Conservation (phyloP, 2,888 invertebrate genomes). For the Rhorus exstirpatorius region DNA sequence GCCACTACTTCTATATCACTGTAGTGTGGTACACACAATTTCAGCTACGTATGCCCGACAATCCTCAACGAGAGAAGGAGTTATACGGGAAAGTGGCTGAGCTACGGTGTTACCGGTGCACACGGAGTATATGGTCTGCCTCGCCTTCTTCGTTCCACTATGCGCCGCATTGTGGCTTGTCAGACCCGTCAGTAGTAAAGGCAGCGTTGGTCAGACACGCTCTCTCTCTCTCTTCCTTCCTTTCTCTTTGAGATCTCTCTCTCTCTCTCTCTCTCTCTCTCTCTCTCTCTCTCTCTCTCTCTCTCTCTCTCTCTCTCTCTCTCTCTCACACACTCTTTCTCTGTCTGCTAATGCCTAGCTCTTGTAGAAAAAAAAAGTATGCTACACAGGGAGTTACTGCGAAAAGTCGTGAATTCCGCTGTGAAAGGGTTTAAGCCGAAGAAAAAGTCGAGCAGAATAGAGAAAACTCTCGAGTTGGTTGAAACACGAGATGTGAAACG, state of each 20-base stretch:
- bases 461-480: not conserved
- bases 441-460: slow-evolving; percentile 1
- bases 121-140: slow-evolving; percentile 43
- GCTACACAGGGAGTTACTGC: slow-evolving; percentile 3
- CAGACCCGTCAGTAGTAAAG: slow-evolving; percentile 60
- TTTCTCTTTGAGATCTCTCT: not conserved
- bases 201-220: slow-evolving; percentile 57
- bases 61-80: slow-evolving; percentile 54
- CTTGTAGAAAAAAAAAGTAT: slow-evolving; percentile 23
- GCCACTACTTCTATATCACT: slow-evolving; percentile 4
- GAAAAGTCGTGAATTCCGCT: slow-evolving; percentile 22
- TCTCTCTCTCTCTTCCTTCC: slow-evolving; percentile 9
- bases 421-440: slow-evolving; percentile 7
- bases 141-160: slow-evolving; percentile 36
- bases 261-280: not conserved
- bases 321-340: not conserved
- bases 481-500: slow-evolving; percentile 8
- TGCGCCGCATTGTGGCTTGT: slow-evolving; percentile 39
- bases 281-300: not conserved
- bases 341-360: slow-evolving; percentile 16
- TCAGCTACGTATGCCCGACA: slow-evolving; percentile 39
- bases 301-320: not conserved
- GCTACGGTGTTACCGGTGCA: slow-evolving; percentile 2
- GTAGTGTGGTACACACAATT: slow-evolving; percentile 30
- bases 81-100: slow-evolving; percentile 55